phyloP scores from a whole-genome alignment of 2,797 vertebrate species.

The Gouania willdenowi region DNA sequence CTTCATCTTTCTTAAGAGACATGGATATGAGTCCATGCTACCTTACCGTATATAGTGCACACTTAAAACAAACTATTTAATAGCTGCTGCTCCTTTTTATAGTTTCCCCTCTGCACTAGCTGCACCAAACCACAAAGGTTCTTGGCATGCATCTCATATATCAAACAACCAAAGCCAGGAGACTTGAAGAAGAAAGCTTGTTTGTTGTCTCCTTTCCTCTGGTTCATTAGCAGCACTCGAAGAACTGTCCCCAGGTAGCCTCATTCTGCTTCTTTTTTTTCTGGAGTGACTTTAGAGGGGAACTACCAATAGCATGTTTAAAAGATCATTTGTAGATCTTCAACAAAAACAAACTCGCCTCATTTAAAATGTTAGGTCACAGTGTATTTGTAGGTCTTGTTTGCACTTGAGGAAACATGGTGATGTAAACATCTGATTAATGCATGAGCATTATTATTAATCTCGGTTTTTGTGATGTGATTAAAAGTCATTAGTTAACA shows the following conservation, averaged over 20 bases:
- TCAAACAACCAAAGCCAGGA: conserved; percentile 64
- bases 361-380: conserved; percentile 65
- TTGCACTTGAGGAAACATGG: conserved; percentile 61
- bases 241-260: conserved; percentile 62
- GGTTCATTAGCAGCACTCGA: conserved; percentile 66
- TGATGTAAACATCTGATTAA: conserved; percentile 63
- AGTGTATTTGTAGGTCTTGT: conserved; percentile 57
- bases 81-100: conserved; percentile 42
- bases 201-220: conserved; percentile 59
- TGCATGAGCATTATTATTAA: conserved; percentile 62
- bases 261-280: conserved; percentile 58
- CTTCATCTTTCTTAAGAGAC: too few relatives aligned
- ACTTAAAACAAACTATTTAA: conserved; percentile 27
- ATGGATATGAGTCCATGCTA: too few relatives aligned
- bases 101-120: conserved; percentile 33
- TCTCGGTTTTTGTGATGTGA: conserved; percentile 53
- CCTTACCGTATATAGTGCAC: too few relatives aligned
- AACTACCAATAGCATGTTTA: conserved; percentile 64
- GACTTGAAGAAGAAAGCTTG: conserved; percentile 62
- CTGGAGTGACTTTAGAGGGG: conserved; percentile 66
- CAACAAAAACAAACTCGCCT: conserved; percentile 65
- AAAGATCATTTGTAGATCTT: conserved; percentile 75
- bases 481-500: conserved; percentile 68
- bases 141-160: conserved; percentile 47
- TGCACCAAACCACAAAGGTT: conserved; percentile 47